Base-by-base conservation (phyloP, 30 jellyfish, hydroid and myxozoan genomes). In the Sanderia malayensis region DNA sequence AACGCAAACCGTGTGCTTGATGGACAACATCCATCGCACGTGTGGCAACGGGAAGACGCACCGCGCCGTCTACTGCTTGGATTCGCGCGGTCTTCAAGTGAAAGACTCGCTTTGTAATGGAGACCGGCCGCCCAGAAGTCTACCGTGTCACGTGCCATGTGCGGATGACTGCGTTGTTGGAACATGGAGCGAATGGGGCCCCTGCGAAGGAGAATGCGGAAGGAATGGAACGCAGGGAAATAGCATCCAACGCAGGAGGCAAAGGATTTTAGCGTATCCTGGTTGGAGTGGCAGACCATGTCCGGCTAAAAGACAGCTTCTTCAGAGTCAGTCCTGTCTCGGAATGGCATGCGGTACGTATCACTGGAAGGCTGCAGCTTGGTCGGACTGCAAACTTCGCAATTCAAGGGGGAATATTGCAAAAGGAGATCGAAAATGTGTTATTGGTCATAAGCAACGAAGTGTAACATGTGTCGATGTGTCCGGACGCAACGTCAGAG, bases 131-230 rank as follows among this genome's bases (percentile, higher is more conserved):
- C 78, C 80, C 2, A 68, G 80, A 58, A 67, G 78, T 27, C 64
- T 70, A 31, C 79, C 92, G 20, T 80, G 92, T 31, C 80, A 70
- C 24, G 84, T 80, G 13, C 92, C 92, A 0, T 80, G 92, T 53
- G 30, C 92, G 4, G 92, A 80, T 80, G 92, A 80, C 67, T 80
- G 92, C 62, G 92, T 80, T 31, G 76, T 71, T 11, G 94, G 94
- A 4, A 46, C 55, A 44, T 82, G 94, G 94, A 71, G 94, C 52
- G 70, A 67, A 0, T 82, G 94, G 94, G 81, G 86, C 41, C 44
- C 86, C 3, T 82, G 94, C 76, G 67, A 62, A 25, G 80, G 94
- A 21, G 31, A 58, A 33, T 80, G 92, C 29, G 71, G 79, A 7
- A 6, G 31, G 4, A 61, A 68, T 46, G 84, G 83, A 17, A 80